Conservation (phyloP, 2,888 invertebrate species). For the Drosophila falleni region DNA sequence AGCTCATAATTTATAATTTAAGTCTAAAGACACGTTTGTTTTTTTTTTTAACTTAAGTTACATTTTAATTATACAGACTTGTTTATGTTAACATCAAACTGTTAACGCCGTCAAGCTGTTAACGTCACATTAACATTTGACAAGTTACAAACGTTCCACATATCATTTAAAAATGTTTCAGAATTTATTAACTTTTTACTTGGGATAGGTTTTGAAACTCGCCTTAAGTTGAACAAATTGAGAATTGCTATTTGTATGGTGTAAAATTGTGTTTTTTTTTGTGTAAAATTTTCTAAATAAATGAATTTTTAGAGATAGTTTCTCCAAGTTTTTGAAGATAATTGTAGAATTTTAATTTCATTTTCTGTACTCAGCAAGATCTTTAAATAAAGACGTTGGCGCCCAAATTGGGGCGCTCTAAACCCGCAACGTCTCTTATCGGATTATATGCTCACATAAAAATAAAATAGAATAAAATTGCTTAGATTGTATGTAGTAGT, state of each 20-base stretch:
- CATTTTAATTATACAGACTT: constrained; percentile 7
- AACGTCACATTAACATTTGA: constrained; percentile 16
- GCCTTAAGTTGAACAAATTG: neutral
- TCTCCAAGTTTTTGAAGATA: no score
- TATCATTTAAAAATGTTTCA: constrained; percentile 5
- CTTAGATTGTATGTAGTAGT: neutral
- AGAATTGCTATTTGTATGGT: neutral
- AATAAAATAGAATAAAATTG: neutral
- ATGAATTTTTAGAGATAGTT: neutral
- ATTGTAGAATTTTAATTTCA: neutral
- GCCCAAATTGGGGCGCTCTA: neutral
- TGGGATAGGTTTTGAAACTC: neutral
- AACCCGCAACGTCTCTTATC: neutral
- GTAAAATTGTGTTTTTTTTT: neutral
- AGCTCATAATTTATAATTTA: neutral
- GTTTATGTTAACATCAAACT: constrained; percentile 9
- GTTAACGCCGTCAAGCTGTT: constrained; percentile 16
- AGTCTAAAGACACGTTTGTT: neutral
- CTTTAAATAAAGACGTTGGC: neutral
- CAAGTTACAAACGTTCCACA: constrained; percentile 12
- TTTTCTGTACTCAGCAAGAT: neutral
- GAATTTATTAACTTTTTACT: constrained; percentile 12
- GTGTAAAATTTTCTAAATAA: neutral
- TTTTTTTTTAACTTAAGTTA: neutral
- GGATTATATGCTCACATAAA: neutral